Evolutionary conservation across 2,888 invertebrate genomes (phyloP).

Genomic region (Tetropium fuscum): DNA sequence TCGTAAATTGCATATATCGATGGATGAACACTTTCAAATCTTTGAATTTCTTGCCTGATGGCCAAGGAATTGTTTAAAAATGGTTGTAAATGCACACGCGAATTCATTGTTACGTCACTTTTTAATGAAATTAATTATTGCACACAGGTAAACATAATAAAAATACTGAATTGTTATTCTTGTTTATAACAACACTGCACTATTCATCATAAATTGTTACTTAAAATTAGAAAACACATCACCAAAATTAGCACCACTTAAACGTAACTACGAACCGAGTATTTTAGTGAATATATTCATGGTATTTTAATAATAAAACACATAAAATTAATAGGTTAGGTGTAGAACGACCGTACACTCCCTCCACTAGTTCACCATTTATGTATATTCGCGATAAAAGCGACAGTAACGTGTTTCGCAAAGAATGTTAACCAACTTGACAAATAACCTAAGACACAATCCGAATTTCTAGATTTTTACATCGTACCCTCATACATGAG

Average conservation of each 20-base stretch:
- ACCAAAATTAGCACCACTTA: constrained; percentile 18
- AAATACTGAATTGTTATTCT: constrained; percentile 37
- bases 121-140: constrained; percentile 21
- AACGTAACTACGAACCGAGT: constrained; percentile 10
- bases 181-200: constrained; percentile 40
- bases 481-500: no score
- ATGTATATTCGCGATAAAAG: constrained; percentile 34
- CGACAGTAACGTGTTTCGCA: constrained; percentile 30
- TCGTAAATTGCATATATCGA: constrained; percentile 99
- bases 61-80: constrained; percentile 88
- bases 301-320: constrained; percentile 43
- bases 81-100: constrained; percentile 75
- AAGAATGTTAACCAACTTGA: constrained; percentile 30
- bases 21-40: constrained; percentile 99
- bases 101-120: constrained; percentile 67
- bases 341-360: constrained; percentile 56
- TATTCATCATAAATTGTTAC: constrained; percentile 16
- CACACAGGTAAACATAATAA: constrained; percentile 38
- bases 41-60: constrained; percentile 95
- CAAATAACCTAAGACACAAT: background rate
- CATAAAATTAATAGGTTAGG: constrained; percentile 57
- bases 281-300: constrained; percentile 33
- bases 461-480: background rate
- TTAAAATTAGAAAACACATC: constrained; percentile 27
- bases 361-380: constrained; percentile 55